Percentiles rank a stretch among this genome's conserved stretches.
Evolutionary conservation across 2,113 vertebrate species (phyloP).

Genomic region (Noctilio leporinus): DNA sequence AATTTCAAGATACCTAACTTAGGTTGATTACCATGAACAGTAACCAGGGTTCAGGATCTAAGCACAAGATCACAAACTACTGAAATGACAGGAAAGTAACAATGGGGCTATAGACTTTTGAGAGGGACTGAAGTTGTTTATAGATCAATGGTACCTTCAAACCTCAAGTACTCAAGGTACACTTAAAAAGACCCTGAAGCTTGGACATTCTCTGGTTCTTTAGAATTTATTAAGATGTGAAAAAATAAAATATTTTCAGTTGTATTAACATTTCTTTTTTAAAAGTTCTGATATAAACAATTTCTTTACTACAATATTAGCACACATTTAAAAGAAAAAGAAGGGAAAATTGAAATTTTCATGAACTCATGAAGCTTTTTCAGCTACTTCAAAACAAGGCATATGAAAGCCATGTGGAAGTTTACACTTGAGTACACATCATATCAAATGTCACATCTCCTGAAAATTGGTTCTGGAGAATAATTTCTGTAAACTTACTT

Average conservation of each 20-base stretch:
- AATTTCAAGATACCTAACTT: background rate
- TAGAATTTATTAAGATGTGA: conserved; percentile 22
- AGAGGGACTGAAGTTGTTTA: background rate
- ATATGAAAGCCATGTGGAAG: conserved; percentile 40
- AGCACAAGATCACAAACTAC: conserved; percentile 23
- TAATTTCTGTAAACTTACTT: conserved; percentile 62
- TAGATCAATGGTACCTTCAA: background rate
- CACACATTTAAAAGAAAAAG: conserved; percentile 39
- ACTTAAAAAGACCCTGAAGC: conserved; percentile 22
- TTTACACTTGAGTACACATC: conserved; percentile 47
- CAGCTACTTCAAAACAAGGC: conserved; percentile 40
- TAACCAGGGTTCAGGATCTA: conserved; percentile 19
- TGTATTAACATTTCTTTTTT: conserved; percentile 41
- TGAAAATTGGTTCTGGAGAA: conserved; percentile 60
- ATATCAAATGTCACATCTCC: conserved; percentile 68
- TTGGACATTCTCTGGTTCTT: background rate
- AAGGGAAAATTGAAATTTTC: no score
- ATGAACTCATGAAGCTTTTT: background rate
- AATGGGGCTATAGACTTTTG: background rate
- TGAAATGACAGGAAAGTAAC: background rate
- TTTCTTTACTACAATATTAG: conserved; percentile 12
- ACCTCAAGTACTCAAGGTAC: conserved; percentile 18
- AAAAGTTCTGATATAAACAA: conserved; percentile 33
- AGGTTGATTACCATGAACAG: background rate
- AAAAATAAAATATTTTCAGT: conserved; percentile 36